These are phyloP conservation scores for Trachelus tabidus DNA, from an alignment of 2,888 invertebrate genomes.

Conservation along the genomic window DNA sequence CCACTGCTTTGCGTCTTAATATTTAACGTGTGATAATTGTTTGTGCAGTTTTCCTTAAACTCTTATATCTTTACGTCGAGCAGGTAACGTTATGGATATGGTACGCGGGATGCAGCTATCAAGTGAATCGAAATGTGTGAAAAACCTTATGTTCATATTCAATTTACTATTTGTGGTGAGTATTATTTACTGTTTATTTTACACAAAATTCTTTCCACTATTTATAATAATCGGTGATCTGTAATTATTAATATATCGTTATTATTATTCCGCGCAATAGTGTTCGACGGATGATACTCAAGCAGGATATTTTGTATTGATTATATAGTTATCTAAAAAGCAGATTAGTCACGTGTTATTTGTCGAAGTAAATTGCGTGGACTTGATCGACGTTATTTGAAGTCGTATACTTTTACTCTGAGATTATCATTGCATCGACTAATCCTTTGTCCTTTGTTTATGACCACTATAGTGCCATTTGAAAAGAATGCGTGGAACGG, in stretches of 20 bases:
- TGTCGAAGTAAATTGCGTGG: too few relatives aligned
- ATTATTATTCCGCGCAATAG: background rate
- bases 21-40: background rate
- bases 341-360: background rate
- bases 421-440: background rate
- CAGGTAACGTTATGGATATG: slow-evolving; percentile 24
- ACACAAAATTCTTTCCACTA: background rate
- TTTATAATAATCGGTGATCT: background rate
- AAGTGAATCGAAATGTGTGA: slow-evolving; percentile 72
- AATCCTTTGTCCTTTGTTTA: background rate
- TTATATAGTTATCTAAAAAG: background rate
- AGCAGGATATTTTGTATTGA: background rate
- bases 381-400: too few relatives aligned
- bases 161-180: slow-evolving; percentile 83
- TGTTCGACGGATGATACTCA: background rate
- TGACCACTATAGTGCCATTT: too few relatives aligned
- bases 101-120: slow-evolving; percentile 48
- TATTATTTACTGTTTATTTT: slow-evolving; percentile 27
- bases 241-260: background rate
- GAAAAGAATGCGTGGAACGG: too few relatives aligned
- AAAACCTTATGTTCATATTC: slow-evolving; percentile 78
- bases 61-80: background rate
- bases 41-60: background rate
- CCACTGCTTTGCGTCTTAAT: background rate
- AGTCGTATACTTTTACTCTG: too few relatives aligned